These are phyloP conservation scores for Proctacanthus coquilletti DNA, from an alignment of 1,140 invertebrate genomes.

Conservation along the genomic window DNA sequence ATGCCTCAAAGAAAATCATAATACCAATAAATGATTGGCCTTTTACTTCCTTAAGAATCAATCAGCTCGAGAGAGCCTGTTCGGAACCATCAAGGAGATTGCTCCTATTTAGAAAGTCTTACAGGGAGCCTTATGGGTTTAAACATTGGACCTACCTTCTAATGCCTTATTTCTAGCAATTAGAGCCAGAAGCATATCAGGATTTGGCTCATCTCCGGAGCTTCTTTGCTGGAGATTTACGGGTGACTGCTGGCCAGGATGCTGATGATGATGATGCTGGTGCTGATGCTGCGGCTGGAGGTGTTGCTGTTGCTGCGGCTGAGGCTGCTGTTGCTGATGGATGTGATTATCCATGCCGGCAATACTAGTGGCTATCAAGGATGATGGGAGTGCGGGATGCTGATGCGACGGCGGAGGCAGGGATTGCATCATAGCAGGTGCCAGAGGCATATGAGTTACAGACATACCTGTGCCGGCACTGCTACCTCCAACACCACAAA, in stretches of 20 bases:
- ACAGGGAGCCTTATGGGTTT: too few relatives aligned
- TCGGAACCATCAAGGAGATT: too few relatives aligned
- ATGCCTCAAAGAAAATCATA: too few relatives aligned
- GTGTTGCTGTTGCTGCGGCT: constrained; percentile 13
- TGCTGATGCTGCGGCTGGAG: constrained; percentile 21
- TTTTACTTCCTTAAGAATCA: too few relatives aligned
- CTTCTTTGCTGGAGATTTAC: background rate
- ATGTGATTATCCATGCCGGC: constrained; percentile 15
- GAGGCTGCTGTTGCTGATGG: constrained; percentile 14
- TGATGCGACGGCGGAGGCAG: constrained; percentile 26
- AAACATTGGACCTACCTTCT: constrained; percentile 66
- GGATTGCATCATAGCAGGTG: constrained; percentile 29
- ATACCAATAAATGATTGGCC: too few relatives aligned
- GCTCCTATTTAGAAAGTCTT: too few relatives aligned
- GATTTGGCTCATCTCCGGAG: constrained; percentile 38
- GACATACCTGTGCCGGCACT: background rate
- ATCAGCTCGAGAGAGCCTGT: too few relatives aligned
- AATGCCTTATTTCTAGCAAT: constrained; percentile 72
- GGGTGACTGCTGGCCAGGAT: background rate
- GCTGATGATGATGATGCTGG: constrained; percentile 11
- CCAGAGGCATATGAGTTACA: constrained; percentile 12
- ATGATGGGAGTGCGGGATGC: constrained; percentile 5
- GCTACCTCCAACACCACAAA: background rate
- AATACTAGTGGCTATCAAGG: background rate
- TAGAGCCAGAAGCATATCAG: constrained; percentile 68